phyloP scores from a whole-genome alignment of 1,140 invertebrate species.

The Oryzaephilus surinamensis region DNA sequence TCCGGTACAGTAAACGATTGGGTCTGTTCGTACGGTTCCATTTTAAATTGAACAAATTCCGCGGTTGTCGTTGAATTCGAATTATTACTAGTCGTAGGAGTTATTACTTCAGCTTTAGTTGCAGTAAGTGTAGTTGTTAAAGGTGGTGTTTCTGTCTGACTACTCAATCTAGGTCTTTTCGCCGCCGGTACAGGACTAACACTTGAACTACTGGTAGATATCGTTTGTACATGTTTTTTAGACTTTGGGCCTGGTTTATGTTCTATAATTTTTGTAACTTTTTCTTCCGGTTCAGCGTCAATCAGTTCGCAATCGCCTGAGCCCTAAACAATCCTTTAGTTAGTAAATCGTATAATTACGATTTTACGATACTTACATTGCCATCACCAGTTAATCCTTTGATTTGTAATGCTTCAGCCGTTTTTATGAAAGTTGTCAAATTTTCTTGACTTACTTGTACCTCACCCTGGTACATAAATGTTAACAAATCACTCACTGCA shows the following conservation, averaged over 20 bases:
- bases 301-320: slow-evolving; percentile 20
- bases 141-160: slow-evolving; percentile 6
- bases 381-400: slow-evolving; percentile 58
- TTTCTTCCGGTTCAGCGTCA: slow-evolving; percentile 11
- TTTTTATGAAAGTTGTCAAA: slow-evolving; percentile 69
- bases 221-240: too few relatives aligned
- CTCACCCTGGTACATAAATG: slow-evolving; percentile 81
- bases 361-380: slow-evolving; percentile 22
- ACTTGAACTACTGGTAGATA: too few relatives aligned
- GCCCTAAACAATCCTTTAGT: slow-evolving; percentile 14
- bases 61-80: neutral
- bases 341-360: neutral
- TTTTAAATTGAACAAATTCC: slow-evolving; percentile 27
- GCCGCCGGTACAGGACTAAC: neutral
- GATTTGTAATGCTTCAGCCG: slow-evolving; percentile 73
- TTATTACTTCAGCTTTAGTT: slow-evolving; percentile 17
- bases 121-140: slow-evolving; percentile 14
- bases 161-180: slow-evolving; percentile 21
- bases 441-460: slow-evolving; percentile 77
- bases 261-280: too few relatives aligned
- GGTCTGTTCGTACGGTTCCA: slow-evolving; percentile 29
- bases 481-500: slow-evolving; percentile 65
- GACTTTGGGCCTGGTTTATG: too few relatives aligned
- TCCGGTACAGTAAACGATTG: slow-evolving; percentile 19
- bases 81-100: slow-evolving; percentile 1